Percentiles rank a stretch among this genome's conserved stretches.
These are phyloP conservation scores for Drosophila azteca DNA, from an alignment of 1,140 invertebrate species.

Conservation along the genomic window DNA sequence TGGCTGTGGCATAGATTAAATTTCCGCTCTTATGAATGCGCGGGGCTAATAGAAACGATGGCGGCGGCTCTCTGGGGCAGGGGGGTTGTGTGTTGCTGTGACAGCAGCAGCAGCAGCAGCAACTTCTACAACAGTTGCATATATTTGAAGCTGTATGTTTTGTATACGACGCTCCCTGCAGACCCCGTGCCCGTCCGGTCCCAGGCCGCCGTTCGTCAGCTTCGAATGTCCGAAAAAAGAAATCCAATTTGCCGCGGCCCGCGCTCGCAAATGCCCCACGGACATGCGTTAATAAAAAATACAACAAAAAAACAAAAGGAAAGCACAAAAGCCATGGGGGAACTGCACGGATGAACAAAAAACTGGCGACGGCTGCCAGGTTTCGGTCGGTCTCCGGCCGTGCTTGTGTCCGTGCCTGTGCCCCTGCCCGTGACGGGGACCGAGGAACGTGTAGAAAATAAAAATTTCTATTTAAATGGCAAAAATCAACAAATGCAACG, in stretches of 20 bases:
- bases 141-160: slow-evolving; percentile 31
- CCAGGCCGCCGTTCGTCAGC: slow-evolving; percentile 62
- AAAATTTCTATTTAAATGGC: slow-evolving; percentile 83
- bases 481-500: slow-evolving; percentile 82
- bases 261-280: slow-evolving; percentile 63
- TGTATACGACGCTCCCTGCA: slow-evolving; percentile 18
- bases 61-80: background rate
- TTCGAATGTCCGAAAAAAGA: slow-evolving; percentile 77
- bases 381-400: too few species aligned
- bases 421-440: background rate
- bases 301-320: slow-evolving; percentile 7
- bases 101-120: slow-evolving; percentile 23
- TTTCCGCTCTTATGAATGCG: slow-evolving; percentile 78
- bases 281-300: slow-evolving; percentile 71
- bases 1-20: slow-evolving; percentile 68
- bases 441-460: slow-evolving; percentile 79
- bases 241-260: slow-evolving; percentile 75
- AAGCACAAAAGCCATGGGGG: slow-evolving; percentile 26
- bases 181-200: slow-evolving; percentile 28
- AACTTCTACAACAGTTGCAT: slow-evolving; percentile 29
- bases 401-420: too few species aligned
- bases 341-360: slow-evolving; percentile 42
- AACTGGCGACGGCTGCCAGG: slow-evolving; percentile 62
- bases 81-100: slow-evolving; percentile 3
- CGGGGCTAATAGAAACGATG: slow-evolving; percentile 69